Evolutionary conservation across 2,888 invertebrate species (phyloP).

Genomic region (Tenthredo notha): DNA sequence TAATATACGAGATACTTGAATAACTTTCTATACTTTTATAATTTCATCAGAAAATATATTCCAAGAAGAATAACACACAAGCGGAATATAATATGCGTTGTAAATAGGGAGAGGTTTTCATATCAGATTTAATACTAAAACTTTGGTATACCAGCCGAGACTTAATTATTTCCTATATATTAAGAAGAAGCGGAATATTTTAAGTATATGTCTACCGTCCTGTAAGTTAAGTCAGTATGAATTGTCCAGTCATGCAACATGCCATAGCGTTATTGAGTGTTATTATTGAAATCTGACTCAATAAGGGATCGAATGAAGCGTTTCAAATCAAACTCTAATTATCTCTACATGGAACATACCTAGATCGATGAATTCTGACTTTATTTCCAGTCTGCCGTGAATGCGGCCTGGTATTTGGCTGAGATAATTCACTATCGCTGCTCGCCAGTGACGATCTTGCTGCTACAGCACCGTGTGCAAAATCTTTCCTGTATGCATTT

Average conservation of each 20-base stretch:
- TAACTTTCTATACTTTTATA: neutral
- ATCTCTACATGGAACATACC: conserved; percentile 62
- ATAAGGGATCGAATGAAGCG: conserved; percentile 54
- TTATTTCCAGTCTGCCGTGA: conserved; percentile 72
- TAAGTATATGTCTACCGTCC: conserved; percentile 31
- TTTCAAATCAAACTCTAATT: conserved; percentile 11
- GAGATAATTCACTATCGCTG: conserved; percentile 81
- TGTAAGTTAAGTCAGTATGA: conserved; percentile 37
- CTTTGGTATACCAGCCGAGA: neutral
- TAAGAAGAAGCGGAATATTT: conserved; percentile 35
- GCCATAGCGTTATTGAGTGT: conserved; percentile 60
- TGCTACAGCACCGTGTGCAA: conserved; percentile 83
- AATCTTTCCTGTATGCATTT: conserved; percentile 79
- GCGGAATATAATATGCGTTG: neutral
- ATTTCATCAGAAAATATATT: neutral
- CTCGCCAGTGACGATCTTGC: conserved; percentile 79
- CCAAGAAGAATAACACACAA: neutral
- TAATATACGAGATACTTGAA: neutral
- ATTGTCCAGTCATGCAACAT: conserved; percentile 65
- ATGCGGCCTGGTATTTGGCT: conserved; percentile 75
- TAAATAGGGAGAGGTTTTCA: conserved; percentile 2
- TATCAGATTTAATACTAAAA: neutral
- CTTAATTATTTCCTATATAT: neutral
- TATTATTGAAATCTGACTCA: conserved; percentile 58
- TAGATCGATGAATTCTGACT: conserved; percentile 68